phyloP scores from a whole-genome alignment of 2,797 vertebrate species.

The Acipenser ruthenus region DNA sequence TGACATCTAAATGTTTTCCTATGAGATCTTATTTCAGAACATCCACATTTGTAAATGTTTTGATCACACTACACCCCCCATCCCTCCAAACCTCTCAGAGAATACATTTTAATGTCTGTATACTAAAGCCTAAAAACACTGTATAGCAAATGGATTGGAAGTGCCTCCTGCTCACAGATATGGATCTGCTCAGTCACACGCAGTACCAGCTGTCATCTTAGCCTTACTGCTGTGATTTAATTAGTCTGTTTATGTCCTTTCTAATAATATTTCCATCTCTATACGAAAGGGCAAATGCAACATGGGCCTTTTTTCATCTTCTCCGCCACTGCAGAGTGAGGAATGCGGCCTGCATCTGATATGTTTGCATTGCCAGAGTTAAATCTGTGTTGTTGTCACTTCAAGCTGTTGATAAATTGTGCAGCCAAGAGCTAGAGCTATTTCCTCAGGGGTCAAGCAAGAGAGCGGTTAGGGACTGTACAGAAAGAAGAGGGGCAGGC shows the following conservation, averaged over 20 bases:
- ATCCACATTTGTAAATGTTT: too few relatives aligned
- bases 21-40: too few relatives aligned
- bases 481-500: slow-evolving; percentile 11
- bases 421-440: slow-evolving; percentile 53
- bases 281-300: slow-evolving; percentile 96
- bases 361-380: slow-evolving; percentile 54
- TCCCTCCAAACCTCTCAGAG: slow-evolving; percentile 47
- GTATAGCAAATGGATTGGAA: slow-evolving; percentile 75
- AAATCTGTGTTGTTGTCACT: slow-evolving; percentile 64
- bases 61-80: slow-evolving; percentile 15
- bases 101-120: not conserved
- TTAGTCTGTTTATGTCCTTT: slow-evolving; percentile 99
- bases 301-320: slow-evolving; percentile 69
- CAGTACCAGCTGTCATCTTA: slow-evolving; percentile 98
- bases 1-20: not conserved
- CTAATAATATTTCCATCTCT: slow-evolving; percentile 99
- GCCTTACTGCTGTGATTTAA: slow-evolving; percentile 99
- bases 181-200: slow-evolving; percentile 96
- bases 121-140: slow-evolving; percentile 65
- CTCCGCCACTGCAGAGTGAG: slow-evolving; percentile 65
- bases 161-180: slow-evolving; percentile 89
- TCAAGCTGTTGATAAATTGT: slow-evolving; percentile 71
- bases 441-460: slow-evolving; percentile 52
- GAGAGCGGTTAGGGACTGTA: slow-evolving; percentile 29
- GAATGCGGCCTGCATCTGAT: slow-evolving; percentile 87